Base-by-base conservation (phyloP, 92 coral and sea anemone species). In the Epizoanthus fatuus region DNA sequence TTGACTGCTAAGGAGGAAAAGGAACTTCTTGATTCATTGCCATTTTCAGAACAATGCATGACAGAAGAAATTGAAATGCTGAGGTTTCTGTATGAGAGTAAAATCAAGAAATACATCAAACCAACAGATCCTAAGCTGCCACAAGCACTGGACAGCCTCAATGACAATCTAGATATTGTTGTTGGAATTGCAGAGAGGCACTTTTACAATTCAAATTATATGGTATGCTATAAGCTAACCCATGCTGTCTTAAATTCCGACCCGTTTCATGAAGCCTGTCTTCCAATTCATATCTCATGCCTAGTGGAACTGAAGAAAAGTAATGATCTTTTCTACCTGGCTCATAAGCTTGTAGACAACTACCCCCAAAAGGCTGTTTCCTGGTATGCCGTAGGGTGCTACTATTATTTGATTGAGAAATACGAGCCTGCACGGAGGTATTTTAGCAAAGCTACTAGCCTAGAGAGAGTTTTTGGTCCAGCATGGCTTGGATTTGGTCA, bases 401-500 rank as follows among this genome's bases (percentile, higher is more conserved):
- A 97, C 69, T 97, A 97, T 79, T 97, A 90, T 66, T 94, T 92
- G 56, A 93, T 97, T 71, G 97, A 94, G 87, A 97, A 97, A 87
- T 93, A 90, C 62, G 99, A 97, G 75, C 97, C 97, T 19, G 98
- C 99, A 19, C 86, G 99, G 49, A 90, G 99, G 85, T 97, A 95
- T 76, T 95, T 95, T 74, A 95, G 98, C 74, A 97, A 97, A 86
- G 95, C 97, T 9, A 95, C 99, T 53, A 85, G 91, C 25, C 77
- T 95, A 55, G 99, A 97, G 47, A 88, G 93, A 25, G 92, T 93
- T 39, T 97, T 92, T 92, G 99, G 99, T 42, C 96, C 97, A 45
- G 99, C 99, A 53, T 97, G 99, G 99, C 92, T 97, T 79, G 98
- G 96, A 56, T 97, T 97, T 90, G 99, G 99, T 14, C 99, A 97